Conservation (phyloP, 92 coral and sea anemone genomes). For the Pocillopora grandis region DNA sequence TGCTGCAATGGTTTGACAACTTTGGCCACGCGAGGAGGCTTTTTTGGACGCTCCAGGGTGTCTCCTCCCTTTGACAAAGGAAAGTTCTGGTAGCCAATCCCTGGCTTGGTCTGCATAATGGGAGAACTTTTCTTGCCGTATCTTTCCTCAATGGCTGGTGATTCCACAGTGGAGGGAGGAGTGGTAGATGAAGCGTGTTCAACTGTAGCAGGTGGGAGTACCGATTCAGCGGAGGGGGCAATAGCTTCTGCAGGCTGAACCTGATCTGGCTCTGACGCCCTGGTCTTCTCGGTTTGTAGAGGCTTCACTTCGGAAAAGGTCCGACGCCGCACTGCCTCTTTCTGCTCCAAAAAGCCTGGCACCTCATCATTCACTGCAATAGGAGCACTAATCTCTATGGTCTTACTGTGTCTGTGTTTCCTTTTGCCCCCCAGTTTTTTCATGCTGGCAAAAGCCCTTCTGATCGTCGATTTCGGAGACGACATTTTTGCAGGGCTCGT, state of each 20-base stretch:
- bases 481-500: conserved; percentile 42
- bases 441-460: conserved; percentile 73
- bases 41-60: conserved; percentile 67
- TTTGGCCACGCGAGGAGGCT: conserved; percentile 77
- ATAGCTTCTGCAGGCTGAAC: background rate
- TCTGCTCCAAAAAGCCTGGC: conserved; percentile 56
- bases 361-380: conserved; percentile 70
- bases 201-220: background rate
- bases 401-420: conserved; percentile 62
- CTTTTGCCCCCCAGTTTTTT: conserved; percentile 71
- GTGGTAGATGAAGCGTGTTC: background rate
- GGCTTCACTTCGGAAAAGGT: conserved; percentile 27
- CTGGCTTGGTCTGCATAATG: conserved; percentile 50
- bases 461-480: conserved; percentile 66
- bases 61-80: conserved; percentile 77
- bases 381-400: conserved; percentile 80
- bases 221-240: background rate
- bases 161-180: conserved; percentile 11
- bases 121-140: conserved; percentile 43
- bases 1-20: conserved; percentile 71
- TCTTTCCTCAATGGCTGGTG: background rate
- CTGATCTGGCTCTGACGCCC: background rate
- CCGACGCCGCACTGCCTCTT: conserved; percentile 43
- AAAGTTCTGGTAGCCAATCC: conserved; percentile 77
- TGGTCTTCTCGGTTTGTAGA: background rate